Evolutionary conservation across 2,888 invertebrate genomes (phyloP).

Genomic region (Stictocephala bisonia): DNA sequence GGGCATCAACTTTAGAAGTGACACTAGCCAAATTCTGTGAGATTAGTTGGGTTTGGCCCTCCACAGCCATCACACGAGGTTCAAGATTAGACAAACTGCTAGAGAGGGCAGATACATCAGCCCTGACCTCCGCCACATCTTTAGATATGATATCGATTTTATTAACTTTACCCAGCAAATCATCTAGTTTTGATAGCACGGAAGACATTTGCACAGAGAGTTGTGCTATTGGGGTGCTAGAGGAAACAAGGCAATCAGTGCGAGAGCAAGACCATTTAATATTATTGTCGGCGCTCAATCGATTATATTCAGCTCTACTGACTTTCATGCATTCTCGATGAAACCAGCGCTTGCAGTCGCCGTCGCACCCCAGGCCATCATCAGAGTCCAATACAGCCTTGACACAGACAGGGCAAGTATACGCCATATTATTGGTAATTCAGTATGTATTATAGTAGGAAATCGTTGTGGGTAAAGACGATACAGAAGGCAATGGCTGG

Average conservation of each 20-base stretch:
- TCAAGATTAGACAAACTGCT: background rate
- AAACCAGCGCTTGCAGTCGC: slow-evolving; percentile 2
- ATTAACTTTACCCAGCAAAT: slow-evolving; percentile 1
- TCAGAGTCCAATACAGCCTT: background rate
- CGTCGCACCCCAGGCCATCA: background rate
- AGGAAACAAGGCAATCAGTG: background rate
- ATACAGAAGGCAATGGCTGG: too few relatives aligned
- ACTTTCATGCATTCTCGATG: background rate
- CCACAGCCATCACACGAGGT: background rate
- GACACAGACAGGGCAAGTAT: background rate
- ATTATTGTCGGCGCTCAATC: slow-evolving; percentile 6
- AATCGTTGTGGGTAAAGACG: too few relatives aligned
- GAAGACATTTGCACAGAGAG: too few relatives aligned
- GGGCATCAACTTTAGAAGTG: background rate
- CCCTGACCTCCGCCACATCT: slow-evolving; percentile 9
- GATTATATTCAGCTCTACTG: background rate
- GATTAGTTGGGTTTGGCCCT: background rate
- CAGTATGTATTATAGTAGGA: too few relatives aligned
- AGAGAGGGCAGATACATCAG: slow-evolving; percentile 3
- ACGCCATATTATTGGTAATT: too few relatives aligned
- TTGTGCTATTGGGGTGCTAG: background rate
- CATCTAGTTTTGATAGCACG: slow-evolving; percentile 11
- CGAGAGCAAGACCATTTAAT: background rate
- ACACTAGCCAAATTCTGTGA: background rate
- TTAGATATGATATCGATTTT: slow-evolving; percentile 1